Conservation (phyloP, 2,797 vertebrate genomes). For the Sphenopsis melanotis region DNA sequence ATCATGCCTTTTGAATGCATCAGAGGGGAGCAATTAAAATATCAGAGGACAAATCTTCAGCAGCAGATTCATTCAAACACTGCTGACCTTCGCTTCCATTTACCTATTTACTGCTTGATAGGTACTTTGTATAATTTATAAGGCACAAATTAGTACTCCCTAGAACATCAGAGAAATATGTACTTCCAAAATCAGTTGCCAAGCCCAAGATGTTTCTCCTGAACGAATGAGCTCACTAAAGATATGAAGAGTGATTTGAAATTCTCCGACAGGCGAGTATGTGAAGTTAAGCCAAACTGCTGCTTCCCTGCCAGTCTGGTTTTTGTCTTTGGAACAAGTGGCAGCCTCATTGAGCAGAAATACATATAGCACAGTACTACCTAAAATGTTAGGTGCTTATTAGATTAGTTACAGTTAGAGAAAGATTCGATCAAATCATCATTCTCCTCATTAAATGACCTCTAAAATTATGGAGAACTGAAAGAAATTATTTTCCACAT, state of each 20-base stretch:
- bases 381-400: conserved; percentile 18
- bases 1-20: not conserved
- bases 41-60: not conserved
- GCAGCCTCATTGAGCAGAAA: not conserved
- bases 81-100: not conserved
- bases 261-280: not conserved
- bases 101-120: not conserved
- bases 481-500: not conserved
- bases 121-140: conserved; percentile 1
- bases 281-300: conserved; percentile 36
- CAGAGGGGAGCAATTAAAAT: not conserved
- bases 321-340: conserved; percentile 35
- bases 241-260: conserved; percentile 19
- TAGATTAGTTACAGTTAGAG: conserved; percentile 14
- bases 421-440: not conserved
- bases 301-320: not conserved
- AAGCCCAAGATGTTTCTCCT: not conserved
- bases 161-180: not conserved
- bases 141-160: not conserved
- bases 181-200: not conserved
- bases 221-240: conserved; percentile 10
- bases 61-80: not conserved
- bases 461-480: conserved; percentile 17
- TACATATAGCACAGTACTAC: not conserved
- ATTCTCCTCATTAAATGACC: conserved; percentile 28